These are phyloP conservation scores for Spinibarbus caldwelli DNA, from an alignment of 2,797 vertebrate genomes.

Conservation along the genomic window DNA sequence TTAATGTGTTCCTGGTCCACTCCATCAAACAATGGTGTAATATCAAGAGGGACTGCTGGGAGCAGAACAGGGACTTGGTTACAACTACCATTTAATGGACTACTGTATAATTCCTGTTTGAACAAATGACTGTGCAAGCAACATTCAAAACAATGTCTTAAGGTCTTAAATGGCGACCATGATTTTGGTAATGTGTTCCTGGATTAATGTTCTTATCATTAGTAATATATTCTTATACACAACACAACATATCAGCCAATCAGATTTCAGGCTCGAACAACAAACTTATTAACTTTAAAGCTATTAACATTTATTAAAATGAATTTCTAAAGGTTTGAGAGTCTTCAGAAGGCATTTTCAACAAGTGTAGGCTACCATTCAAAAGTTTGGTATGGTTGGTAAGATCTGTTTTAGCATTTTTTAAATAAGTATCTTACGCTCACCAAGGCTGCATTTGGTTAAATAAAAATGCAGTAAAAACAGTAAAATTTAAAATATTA, in stretches of 20 bases:
- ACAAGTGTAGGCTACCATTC: not conserved
- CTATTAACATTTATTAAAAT: not conserved
- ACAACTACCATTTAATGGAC: conserved; percentile 18
- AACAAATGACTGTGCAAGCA: not conserved
- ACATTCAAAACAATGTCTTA: not conserved
- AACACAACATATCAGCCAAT: not conserved
- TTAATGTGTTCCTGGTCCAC: not conserved
- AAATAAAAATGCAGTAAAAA: not conserved
- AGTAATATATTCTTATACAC: not conserved
- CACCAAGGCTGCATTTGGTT: not conserved
- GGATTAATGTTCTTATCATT: not conserved
- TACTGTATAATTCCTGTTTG: not conserved
- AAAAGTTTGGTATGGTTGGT: not conserved
- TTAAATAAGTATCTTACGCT: not conserved
- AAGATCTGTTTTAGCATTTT: not conserved
- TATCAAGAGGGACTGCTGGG: conserved; percentile 12
- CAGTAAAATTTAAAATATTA: not conserved
- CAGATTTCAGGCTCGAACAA: not conserved
- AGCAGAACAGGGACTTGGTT: conserved; percentile 17
- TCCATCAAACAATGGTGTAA: conserved; percentile 12
- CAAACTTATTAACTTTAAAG: not conserved
- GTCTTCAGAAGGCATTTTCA: not conserved
- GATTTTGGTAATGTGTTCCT: not conserved
- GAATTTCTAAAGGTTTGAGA: not conserved
- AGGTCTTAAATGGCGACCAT: not conserved